A percentile compares a stretch with the other conserved stretches of the same genome.
phyloP scores from a whole-genome alignment of 2,888 invertebrate species.

The Calameuta filiformis region DNA sequence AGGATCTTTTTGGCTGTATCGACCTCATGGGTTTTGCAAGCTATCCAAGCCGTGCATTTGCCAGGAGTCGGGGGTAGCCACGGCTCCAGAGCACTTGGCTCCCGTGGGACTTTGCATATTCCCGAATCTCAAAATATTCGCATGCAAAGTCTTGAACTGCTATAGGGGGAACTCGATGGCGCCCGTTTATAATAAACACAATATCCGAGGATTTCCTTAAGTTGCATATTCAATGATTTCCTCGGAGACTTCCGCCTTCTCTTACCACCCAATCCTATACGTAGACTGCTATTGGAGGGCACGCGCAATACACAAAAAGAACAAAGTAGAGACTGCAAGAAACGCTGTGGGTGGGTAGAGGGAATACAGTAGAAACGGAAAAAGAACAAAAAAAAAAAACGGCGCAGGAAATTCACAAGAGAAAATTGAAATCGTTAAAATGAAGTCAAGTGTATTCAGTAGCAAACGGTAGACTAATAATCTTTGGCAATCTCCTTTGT shows the following conservation, averaged over 20 bases:
- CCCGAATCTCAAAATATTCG: conserved; percentile 62
- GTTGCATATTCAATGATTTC: conserved; percentile 84
- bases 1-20: not conserved
- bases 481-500: not conserved
- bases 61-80: not conserved
- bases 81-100: not conserved
- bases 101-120: conserved; percentile 35
- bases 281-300: not conserved
- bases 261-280: conserved; percentile 12
- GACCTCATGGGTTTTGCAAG: not conserved
- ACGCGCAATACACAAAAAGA: conserved; percentile 4
- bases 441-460: not conserved
- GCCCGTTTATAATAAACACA: conserved; percentile 64
- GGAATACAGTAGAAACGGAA: not conserved
- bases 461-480: not conserved
- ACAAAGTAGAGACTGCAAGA: not conserved
- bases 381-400: not conserved
- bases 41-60: not conserved
- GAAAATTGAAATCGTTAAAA: not conserved
- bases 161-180: conserved; percentile 12
- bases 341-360: not conserved
- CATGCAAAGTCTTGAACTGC: conserved; percentile 48
- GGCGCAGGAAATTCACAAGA: not conserved
- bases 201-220: conserved; percentile 67
- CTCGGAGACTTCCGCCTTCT: conserved; percentile 71